Evolutionary conservation across 1,140 invertebrate genomes (phyloP), one percentile per base, ranked within the genome.

Genomic region (Asobara japonica): DNA sequence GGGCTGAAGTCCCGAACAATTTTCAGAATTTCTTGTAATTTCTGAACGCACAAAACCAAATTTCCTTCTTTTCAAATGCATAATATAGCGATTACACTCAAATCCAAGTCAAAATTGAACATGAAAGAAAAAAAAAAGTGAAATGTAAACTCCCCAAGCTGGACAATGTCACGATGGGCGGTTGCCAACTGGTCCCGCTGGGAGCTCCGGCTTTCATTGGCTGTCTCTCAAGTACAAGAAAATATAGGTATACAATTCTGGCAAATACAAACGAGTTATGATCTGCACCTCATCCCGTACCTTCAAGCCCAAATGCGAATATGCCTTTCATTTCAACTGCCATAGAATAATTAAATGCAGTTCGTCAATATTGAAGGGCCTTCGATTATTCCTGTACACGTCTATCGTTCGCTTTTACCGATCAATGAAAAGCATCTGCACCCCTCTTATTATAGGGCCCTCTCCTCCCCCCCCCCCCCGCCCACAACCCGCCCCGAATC

Each of bases 121-220:
- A 45, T 10, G n/a, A n/a, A n/a, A 30, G 69, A 67, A 77, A 75
- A 80, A 72, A 76, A 74, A 56, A 56, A 3, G 11, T 56, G 20
- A 22, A 25, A 36, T 36, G 5, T 36, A 36, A 36, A 25, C 20
- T 25, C 51, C 51, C 20, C 51, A 27, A 56, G 69, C 77, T 76
- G 77, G 71, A 85, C 84, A 86, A 86, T 85, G 78, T 82, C 84
- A 68, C 83, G 80, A 85, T 86, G 80, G 84, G 85, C 79, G 84
- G 84, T 82, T 84, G 79, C 84, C 83, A 87, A 87, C 83, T 84
- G 83, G 80, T 86, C 84, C 83, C 76, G 83, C 84, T 86, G 85
- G 45, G 83, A 80, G n/a, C 27, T 16, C 18, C 61, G n/a, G 22
- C 69, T 71, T 79, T 81, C 76, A 81, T 80, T 76, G 77, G 70